Evolutionary conservation across 2,888 invertebrate species (phyloP).

Genomic region (Schrankia costaestrigalis): DNA sequence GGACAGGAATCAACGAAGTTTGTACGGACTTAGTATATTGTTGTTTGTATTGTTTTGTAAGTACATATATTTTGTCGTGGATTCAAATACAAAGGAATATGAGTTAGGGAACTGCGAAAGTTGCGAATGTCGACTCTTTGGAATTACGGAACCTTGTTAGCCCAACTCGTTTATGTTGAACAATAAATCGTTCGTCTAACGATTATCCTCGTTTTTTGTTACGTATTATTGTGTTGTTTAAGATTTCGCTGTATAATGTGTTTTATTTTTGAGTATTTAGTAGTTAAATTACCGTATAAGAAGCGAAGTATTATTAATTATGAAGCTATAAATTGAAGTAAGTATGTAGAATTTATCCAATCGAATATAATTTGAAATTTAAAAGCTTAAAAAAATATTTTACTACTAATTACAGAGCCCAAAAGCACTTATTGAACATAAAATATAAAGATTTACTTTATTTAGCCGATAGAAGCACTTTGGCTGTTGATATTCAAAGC

Average conservation of each 20-base stretch:
- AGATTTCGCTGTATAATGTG: too few species aligned
- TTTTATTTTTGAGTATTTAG: too few species aligned
- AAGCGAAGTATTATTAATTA: too few species aligned
- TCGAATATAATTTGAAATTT: too few species aligned
- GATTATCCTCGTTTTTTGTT: slow-evolving; percentile 1
- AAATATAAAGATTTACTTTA: slow-evolving; percentile 9
- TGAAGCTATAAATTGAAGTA: too few species aligned
- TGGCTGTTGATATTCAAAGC: slow-evolving; percentile 7
- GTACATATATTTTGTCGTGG: slow-evolving; percentile 4
- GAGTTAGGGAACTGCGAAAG: slow-evolving; percentile 6
- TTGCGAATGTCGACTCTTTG: slow-evolving; percentile 4
- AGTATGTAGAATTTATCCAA: too few species aligned
- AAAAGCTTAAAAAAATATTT: too few species aligned
- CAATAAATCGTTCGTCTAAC: background rate
- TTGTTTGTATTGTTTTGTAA: slow-evolving; percentile 7
- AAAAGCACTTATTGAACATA: too few species aligned
- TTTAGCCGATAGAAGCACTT: slow-evolving; percentile 9
- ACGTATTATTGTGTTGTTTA: too few species aligned
- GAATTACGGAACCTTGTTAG: slow-evolving; percentile 7
- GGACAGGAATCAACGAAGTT: slow-evolving; percentile 10
- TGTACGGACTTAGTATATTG: background rate
- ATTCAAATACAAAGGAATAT: slow-evolving; percentile 6
- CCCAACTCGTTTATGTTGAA: slow-evolving; percentile 1
- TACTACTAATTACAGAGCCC: too few species aligned
- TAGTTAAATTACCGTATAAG: too few species aligned